Conservation (phyloP, 2,113 vertebrate genomes). For the Turnix velox region DNA sequence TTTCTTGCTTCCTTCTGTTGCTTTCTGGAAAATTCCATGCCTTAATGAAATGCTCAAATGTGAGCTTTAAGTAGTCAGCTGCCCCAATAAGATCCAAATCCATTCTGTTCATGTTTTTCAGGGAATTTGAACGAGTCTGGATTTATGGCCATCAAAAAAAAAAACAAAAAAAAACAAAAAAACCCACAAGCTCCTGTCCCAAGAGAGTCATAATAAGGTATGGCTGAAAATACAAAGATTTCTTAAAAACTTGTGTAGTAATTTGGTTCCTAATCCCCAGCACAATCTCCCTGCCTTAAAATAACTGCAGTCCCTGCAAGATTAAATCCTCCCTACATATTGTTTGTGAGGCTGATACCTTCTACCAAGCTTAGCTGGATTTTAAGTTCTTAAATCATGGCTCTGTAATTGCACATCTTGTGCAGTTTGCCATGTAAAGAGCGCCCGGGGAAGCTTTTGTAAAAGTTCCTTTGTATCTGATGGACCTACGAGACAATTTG, state of each 20-base stretch:
- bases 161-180: too few relatives aligned
- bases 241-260: constrained; percentile 35
- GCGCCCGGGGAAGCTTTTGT: background rate
- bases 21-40: background rate
- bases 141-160: constrained; percentile 11
- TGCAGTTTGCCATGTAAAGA: constrained; percentile 1
- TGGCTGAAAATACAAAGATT: constrained; percentile 27
- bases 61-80: constrained; percentile 10
- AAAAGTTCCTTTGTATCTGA: background rate
- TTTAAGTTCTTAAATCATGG: constrained; percentile 56
- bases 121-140: background rate
- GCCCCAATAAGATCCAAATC: background rate
- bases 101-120: constrained; percentile 3
- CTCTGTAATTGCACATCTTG: constrained; percentile 55
- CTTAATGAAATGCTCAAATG: background rate
- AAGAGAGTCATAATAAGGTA: background rate
- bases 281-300: constrained; percentile 25
- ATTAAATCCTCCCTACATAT: constrained; percentile 54
- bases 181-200: constrained; percentile 1
- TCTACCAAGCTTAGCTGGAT: constrained; percentile 30
- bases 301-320: constrained; percentile 23
- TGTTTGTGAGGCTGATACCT: constrained; percentile 49
- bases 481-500: background rate
- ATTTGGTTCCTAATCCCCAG: constrained; percentile 56
- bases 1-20: background rate